Evolutionary conservation across 1,140 invertebrate genomes (phyloP).

Genomic region (Rhagoletis zephyria): DNA sequence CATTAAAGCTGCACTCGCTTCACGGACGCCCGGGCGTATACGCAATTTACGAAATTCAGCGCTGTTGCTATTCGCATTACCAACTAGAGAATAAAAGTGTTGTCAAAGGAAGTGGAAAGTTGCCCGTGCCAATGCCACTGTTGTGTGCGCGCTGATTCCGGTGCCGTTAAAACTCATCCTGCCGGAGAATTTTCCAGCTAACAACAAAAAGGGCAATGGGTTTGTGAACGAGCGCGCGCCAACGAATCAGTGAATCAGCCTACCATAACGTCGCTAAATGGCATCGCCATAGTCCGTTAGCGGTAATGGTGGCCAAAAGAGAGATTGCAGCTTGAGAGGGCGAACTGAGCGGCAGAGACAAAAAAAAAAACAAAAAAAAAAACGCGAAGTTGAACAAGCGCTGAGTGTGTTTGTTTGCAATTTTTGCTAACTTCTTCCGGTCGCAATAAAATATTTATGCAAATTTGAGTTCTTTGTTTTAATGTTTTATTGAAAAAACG

Average conservation of each 20-base stretch:
- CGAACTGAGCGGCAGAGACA: not conserved
- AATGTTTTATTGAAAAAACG: conserved; percentile 25
- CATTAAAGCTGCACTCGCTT: conserved; percentile 21
- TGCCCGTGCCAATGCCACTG: conserved; percentile 28
- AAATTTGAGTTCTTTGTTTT: conserved; percentile 52
- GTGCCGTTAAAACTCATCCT: conserved; percentile 45
- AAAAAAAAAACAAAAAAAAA: not conserved
- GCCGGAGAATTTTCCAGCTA: conserved; percentile 21
- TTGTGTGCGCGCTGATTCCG: conserved; percentile 31
- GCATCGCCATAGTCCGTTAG: not conserved
- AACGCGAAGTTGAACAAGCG: not conserved
- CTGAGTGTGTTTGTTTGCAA: conserved; percentile 1
- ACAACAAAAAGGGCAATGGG: conserved; percentile 19
- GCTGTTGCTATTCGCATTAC: not conserved
- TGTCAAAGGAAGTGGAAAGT: conserved; percentile 46
- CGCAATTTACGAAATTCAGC: conserved; percentile 33
- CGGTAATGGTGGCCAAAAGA: not conserved
- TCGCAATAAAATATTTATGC: conserved; percentile 50
- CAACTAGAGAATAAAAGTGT: not conserved
- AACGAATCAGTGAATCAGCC: conserved; percentile 48
- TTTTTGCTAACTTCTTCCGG: conserved; percentile 37
- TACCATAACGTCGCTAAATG: conserved; percentile 44
- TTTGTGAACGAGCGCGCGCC: not conserved
- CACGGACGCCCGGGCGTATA: conserved; percentile 32
- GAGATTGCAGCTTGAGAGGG: not conserved